These are phyloP conservation scores for Eueides isabella DNA, from an alignment of 1,140 invertebrate species.

Conservation along the genomic window DNA sequence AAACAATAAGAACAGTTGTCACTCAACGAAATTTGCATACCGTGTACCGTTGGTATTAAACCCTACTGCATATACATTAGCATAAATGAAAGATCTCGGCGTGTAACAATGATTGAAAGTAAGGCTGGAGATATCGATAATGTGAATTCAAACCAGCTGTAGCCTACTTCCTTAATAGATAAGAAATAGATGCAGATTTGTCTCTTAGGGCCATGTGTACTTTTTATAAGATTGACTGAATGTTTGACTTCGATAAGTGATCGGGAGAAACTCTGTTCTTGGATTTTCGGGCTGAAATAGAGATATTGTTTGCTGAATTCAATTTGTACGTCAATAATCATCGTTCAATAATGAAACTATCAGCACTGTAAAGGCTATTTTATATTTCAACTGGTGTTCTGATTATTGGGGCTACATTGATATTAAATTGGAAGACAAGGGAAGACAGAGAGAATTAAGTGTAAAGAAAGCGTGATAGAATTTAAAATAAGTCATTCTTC, in stretches of 20 bases:
- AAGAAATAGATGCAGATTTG: constrained; percentile 15
- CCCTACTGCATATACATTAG: not conserved
- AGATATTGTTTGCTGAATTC: too few relatives aligned
- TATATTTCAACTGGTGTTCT: too few relatives aligned
- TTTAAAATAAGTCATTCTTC: too few relatives aligned
- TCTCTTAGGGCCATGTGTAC: not conserved
- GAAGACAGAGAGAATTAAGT: too few relatives aligned
- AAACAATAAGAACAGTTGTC: constrained; percentile 41
- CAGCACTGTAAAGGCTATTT: too few relatives aligned
- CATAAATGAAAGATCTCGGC: constrained; percentile 19
- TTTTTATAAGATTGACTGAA: not conserved
- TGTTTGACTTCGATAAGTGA: not conserved
- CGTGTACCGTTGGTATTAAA: not conserved
- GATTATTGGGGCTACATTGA: too few relatives aligned
- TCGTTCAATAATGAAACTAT: too few relatives aligned
- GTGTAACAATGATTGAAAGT: constrained; percentile 39
- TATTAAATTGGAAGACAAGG: too few relatives aligned
- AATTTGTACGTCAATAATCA: too few relatives aligned
- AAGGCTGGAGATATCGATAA: constrained; percentile 25
- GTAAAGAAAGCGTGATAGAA: too few relatives aligned
- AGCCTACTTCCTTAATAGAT: constrained; percentile 24
- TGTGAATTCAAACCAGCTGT: constrained; percentile 14
- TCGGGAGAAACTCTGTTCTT: too few relatives aligned
- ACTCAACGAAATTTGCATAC: constrained; percentile 29
- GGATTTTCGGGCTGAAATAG: too few relatives aligned